Percentiles rank a stretch among this genome's conserved stretches.
phyloP scores from a whole-genome alignment of 2,888 invertebrate species.

The Phyto melanocephala region DNA sequence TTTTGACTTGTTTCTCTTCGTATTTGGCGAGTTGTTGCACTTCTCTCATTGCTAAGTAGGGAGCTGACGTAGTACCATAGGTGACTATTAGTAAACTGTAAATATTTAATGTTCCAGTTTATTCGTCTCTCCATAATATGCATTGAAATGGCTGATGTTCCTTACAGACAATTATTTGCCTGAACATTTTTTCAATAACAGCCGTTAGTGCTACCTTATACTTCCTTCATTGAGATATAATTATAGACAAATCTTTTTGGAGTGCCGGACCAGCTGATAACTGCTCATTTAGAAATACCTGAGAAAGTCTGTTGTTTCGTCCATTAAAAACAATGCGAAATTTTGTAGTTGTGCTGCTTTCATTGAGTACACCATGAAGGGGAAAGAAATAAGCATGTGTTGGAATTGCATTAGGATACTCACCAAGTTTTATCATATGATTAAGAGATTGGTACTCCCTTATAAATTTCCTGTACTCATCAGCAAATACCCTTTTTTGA shows the following conservation, averaged over 20 bases:
- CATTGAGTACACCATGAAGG: slow-evolving; percentile 37
- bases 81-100: background rate
- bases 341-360: slow-evolving; percentile 47
- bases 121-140: slow-evolving; percentile 23
- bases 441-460: slow-evolving; percentile 23
- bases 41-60: slow-evolving; percentile 33
- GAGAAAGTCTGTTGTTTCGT: background rate
- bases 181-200: slow-evolving; percentile 50
- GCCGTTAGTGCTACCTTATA: slow-evolving; percentile 29
- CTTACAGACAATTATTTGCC: slow-evolving; percentile 25
- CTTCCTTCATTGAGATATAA: slow-evolving; percentile 33
- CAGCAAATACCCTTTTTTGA: background rate
- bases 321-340: slow-evolving; percentile 28
- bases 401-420: slow-evolving; percentile 34
- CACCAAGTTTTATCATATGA: slow-evolving; percentile 39
- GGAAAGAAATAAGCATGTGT: slow-evolving; percentile 37
- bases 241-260: slow-evolving; percentile 31
- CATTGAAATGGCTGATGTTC: slow-evolving; percentile 36
- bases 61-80: slow-evolving; percentile 30
- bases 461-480: slow-evolving; percentile 33
- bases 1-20: slow-evolving; percentile 20
- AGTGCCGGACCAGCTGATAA: slow-evolving; percentile 28
- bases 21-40: slow-evolving; percentile 40
- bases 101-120: slow-evolving; percentile 7
- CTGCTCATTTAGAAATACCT: slow-evolving; percentile 31